Evolutionary conservation across 2,113 vertebrate species (phyloP).

Genomic region (Clarias batrachus): DNA sequence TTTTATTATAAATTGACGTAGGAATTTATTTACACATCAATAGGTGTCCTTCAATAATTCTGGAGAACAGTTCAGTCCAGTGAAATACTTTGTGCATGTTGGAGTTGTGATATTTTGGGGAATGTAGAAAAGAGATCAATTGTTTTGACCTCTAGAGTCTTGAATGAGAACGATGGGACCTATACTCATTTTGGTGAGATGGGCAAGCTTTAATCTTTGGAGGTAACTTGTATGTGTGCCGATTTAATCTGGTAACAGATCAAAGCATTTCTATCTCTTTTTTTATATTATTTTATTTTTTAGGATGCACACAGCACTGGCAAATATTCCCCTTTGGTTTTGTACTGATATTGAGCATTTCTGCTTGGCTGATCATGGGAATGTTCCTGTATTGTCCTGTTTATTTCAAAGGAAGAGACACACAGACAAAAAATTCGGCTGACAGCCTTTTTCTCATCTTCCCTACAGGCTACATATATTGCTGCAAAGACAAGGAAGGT

Average conservation of each 20-base stretch:
- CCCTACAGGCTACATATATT: not conserved
- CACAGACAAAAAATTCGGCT: not conserved
- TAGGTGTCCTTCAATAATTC: not conserved
- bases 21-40: not conserved
- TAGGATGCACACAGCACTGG: not conserved
- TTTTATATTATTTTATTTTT: not conserved
- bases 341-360: not conserved
- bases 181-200: not conserved
- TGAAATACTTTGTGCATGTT: not conserved
- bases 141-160: not conserved
- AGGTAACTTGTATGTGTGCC: not conserved
- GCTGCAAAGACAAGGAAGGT: not conserved
- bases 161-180: not conserved
- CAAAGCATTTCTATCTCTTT: conserved; percentile 10
- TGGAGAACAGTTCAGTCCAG: not conserved
- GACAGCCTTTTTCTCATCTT: not conserved
- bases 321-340: not conserved
- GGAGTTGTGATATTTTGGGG: not conserved
- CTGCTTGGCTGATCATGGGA: conserved; percentile 3
- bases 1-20: too few species aligned
- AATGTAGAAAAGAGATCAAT: not conserved
- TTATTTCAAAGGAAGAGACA: not conserved
- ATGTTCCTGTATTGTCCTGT: not conserved
- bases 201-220: conserved; percentile 1
- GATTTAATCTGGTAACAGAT: not conserved